phyloP scores from a whole-genome alignment of 2,888 invertebrate species.

The Aleiodes alternator region DNA sequence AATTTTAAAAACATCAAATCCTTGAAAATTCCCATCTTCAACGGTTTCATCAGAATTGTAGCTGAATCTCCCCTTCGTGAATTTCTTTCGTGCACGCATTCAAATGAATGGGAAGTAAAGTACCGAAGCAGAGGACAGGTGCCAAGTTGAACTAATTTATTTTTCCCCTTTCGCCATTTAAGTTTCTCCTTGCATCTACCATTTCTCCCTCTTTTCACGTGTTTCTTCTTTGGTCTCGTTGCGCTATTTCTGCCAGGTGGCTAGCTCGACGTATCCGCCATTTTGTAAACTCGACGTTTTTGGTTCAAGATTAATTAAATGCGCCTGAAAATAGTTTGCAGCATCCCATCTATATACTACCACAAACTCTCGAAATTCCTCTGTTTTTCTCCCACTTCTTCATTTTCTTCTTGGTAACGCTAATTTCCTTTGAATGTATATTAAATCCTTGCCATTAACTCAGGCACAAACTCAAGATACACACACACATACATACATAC shows the following conservation, averaged over 20 bases:
- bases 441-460: constrained; percentile 6
- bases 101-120: constrained; percentile 42
- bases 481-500: constrained; percentile 17
- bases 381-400: neutral
- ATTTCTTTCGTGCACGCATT: neutral
- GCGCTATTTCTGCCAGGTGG: constrained; percentile 72
- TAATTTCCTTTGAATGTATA: constrained; percentile 30
- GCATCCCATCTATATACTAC: constrained; percentile 8
- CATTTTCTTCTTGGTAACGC: constrained; percentile 15
- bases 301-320: constrained; percentile 72
- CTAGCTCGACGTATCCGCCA: constrained; percentile 55
- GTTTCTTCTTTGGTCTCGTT: constrained; percentile 48
- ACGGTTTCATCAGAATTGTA: too few species aligned
- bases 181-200: constrained; percentile 3
- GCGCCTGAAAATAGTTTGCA: constrained; percentile 68
- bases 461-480: constrained; percentile 5
- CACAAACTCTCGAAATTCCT: neutral
- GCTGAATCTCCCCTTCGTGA: too few species aligned
- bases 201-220: constrained; percentile 26
- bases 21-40: too few species aligned
- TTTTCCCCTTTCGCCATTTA: constrained; percentile 50
- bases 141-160: constrained; percentile 61
- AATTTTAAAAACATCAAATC: too few species aligned
- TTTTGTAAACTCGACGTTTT: constrained; percentile 68
- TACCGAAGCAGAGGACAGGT: constrained; percentile 58